Conservation (phyloP, 2,113 vertebrate species). For the Beaufortia kweichowensis region DNA sequence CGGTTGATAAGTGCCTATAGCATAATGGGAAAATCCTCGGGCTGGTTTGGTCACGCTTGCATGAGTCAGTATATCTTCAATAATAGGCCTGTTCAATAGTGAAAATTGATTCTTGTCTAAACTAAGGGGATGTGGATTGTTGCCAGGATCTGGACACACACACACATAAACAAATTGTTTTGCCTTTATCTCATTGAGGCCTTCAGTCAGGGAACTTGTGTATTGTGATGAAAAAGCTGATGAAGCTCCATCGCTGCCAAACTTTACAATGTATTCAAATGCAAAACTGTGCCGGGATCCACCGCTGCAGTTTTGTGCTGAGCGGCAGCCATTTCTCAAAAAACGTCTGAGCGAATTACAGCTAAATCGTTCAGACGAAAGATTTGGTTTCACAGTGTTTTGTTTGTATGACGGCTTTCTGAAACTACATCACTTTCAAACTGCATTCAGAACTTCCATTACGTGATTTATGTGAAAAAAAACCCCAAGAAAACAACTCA, state of each 20-base stretch:
- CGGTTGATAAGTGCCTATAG: slow-evolving; percentile 19
- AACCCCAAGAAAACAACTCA: no score
- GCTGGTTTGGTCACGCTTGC: not conserved
- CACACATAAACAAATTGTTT: slow-evolving; percentile 25
- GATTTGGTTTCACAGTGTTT: not conserved
- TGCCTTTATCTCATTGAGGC: slow-evolving; percentile 5
- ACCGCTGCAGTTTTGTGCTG: slow-evolving; percentile 5
- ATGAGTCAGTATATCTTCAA: slow-evolving; percentile 29
- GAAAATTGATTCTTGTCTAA: slow-evolving; percentile 47
- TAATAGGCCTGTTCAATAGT: slow-evolving; percentile 37
- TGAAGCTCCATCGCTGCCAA: slow-evolving; percentile 12
- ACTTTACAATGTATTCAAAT: slow-evolving; percentile 26
- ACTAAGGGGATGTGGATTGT: slow-evolving; percentile 20
- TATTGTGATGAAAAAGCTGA: slow-evolving; percentile 41
- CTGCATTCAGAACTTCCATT: no score
- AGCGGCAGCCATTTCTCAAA: slow-evolving; percentile 6
- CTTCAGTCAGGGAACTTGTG: slow-evolving; percentile 11
- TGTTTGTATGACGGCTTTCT: no score
- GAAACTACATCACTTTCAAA: no score
- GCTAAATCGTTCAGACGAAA: slow-evolving; percentile 1
- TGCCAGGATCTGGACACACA: slow-evolving; percentile 31
- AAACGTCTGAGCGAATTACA: slow-evolving; percentile 4
- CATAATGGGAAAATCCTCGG: slow-evolving; percentile 24
- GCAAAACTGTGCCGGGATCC: not conserved
- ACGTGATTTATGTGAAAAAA: no score